A percentile compares a stretch with the other conserved stretches of the same genome.
Evolutionary conservation across 1,140 invertebrate genomes (phyloP).

Genomic region (Trachymyrmex cornetzi): DNA sequence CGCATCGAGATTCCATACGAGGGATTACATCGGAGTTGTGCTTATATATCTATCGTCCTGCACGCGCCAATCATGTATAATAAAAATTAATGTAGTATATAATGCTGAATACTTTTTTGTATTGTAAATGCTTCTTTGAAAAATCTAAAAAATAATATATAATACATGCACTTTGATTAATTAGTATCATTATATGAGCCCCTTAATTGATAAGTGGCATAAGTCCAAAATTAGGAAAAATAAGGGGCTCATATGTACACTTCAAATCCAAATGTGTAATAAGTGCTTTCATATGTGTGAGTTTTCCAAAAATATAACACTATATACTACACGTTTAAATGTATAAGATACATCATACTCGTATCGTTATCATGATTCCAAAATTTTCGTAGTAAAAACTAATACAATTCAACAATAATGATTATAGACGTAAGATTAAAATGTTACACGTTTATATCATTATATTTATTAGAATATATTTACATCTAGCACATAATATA

Average conservation of each 20-base stretch:
- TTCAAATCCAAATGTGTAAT: too few relatives aligned
- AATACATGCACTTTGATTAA: slow-evolving; percentile 18
- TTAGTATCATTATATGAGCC: neutral
- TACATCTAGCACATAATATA: neutral
- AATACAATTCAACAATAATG: neutral
- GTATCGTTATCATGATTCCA: neutral
- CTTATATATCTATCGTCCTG: neutral
- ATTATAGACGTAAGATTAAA: neutral
- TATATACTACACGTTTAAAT: too few relatives aligned
- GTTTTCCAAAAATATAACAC: too few relatives aligned
- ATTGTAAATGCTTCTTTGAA: neutral
- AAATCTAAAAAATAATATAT: neutral
- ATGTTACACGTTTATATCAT: neutral
- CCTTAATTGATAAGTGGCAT: too few relatives aligned
- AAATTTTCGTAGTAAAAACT: neutral
- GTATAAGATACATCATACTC: neutral
- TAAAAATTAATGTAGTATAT: neutral
- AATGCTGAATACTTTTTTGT: neutral
- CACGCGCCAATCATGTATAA: neutral
- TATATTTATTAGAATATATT: neutral
- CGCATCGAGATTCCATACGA: slow-evolving; percentile 30
- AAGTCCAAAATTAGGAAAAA: too few relatives aligned
- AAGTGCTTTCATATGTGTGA: too few relatives aligned
- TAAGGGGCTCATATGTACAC: too few relatives aligned
- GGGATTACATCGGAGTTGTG: neutral